A percentile compares a stretch with the other conserved stretches of the same genome.
These are phyloP conservation scores for Iphiclides podalirius DNA, from an alignment of 2,888 invertebrate species.

Conservation along the genomic window DNA sequence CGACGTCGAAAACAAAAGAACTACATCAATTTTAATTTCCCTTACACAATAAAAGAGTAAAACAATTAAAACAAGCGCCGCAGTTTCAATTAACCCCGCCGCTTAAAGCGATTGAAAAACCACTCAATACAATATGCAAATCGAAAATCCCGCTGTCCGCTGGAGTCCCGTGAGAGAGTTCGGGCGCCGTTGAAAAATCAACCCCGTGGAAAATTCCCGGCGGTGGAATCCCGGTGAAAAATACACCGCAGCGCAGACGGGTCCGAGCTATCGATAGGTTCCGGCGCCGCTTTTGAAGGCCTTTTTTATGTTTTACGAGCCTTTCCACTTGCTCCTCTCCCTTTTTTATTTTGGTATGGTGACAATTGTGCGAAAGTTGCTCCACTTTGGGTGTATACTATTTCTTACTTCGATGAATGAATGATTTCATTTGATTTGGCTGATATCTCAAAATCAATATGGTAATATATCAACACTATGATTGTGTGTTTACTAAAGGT, in stretches of 20 bases:
- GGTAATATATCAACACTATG: no score
- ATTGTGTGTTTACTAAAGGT: no score
- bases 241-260: slow-evolving; percentile 37
- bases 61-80: slow-evolving; percentile 17
- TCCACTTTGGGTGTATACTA: slow-evolving; percentile 27
- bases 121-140: slow-evolving; percentile 66
- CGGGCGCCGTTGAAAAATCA: slow-evolving; percentile 31
- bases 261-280: slow-evolving; percentile 69
- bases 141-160: slow-evolving; percentile 54
- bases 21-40: slow-evolving; percentile 9
- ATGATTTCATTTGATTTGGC: no score
- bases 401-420: no score
- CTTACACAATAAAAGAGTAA: slow-evolving; percentile 12
- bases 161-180: slow-evolving; percentile 38
- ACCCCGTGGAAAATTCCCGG: slow-evolving; percentile 25
- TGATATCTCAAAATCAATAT: no score
- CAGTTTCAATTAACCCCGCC: slow-evolving; percentile 51
- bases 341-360: slow-evolving; percentile 37
- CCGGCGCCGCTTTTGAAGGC: slow-evolving; percentile 42
- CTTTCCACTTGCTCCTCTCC: slow-evolving; percentile 38
- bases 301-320: slow-evolving; percentile 48
- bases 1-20: slow-evolving; percentile 13
- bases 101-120: slow-evolving; percentile 38
- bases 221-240: slow-evolving; percentile 35
- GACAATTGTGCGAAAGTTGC: slow-evolving; percentile 21